Percentiles rank a stretch among this genome's conserved stretches.
Conservation (phyloP, 2,888 invertebrate genomes). For the Willowsia nigromaculata region DNA sequence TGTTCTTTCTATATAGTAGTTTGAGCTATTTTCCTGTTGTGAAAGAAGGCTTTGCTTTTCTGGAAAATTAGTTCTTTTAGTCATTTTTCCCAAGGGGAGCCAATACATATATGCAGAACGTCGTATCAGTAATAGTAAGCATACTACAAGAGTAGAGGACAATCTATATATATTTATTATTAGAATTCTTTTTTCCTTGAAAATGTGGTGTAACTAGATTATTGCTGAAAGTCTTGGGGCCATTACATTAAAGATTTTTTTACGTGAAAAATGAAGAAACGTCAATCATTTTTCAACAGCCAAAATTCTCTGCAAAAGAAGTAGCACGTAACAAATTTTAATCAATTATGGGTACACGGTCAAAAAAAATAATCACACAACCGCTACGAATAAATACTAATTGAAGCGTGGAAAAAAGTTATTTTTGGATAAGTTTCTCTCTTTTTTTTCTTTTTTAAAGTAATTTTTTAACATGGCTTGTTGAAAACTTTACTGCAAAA, state of each 20-base stretch:
- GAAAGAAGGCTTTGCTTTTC: not conserved
- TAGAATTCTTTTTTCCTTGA: not conserved
- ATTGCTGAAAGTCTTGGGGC: not conserved
- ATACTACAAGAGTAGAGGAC: not conserved
- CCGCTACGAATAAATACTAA: not conserved
- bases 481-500: not conserved
- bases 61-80: not conserved
- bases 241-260: not conserved
- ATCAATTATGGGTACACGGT: not conserved
- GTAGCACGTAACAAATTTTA: not conserved
- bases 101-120: not conserved
- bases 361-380: not conserved
- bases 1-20: not conserved
- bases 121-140: not conserved
- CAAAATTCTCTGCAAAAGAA: not conserved
- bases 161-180: not conserved
- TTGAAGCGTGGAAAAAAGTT: not conserved
- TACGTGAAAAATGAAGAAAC: not conserved
- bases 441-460: no score
- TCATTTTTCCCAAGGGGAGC: not conserved
- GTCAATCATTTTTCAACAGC: constrained; percentile 12
- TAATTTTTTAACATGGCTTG: not conserved
- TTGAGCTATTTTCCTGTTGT: not conserved
- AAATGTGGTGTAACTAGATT: constrained; percentile 5
- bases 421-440: no score